Evolutionary conservation across 2,113 vertebrate genomes (phyloP), one percentile per base, ranked within the genome.

Genomic region (Dicerorhinus sumatrensis): DNA sequence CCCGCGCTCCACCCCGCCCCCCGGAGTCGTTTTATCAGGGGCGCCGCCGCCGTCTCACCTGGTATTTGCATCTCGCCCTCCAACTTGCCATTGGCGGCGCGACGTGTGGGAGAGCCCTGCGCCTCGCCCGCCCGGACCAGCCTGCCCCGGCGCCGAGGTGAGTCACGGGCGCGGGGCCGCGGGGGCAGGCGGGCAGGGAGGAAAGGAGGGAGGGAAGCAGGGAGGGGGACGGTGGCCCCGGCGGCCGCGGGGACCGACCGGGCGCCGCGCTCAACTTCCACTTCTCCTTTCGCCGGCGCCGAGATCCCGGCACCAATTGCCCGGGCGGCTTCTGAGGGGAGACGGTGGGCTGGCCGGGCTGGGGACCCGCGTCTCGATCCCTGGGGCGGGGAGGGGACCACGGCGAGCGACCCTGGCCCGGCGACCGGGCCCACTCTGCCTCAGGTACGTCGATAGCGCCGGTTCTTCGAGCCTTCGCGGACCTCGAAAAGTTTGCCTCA

Each of bases 251-350:
- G 95, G 77, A 96, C 97, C 4, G 94, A 89, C 92, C 73, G 2
- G 94, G 96, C 69, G 83, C 97, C 63, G 69, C 42, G 96, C 95
- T 96, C 90, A 62, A 96, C 97, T 97, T 97, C 98, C 98, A 97
- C 98, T 98, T 98, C 98, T 98, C 92, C 96, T 97, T 98, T 97
- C 83, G 89, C 94, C 72, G 85, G 96, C 97, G 96, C 97, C 76
- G 48, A 88, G 23, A 39, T 91, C 65, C 73, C 31, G 94, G 97
- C 95, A 81, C 96, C 96, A 51, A 70, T 95, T 6, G 70, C 84
- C 51, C 8, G 63, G 93, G 81, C 36, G 60, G 91, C 85, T 97
- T 91, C 91, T 13, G 21, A 77, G 56, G 80, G 82, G 94, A 93
- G 85, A 67, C 84, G 60, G 87, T 76, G 84, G 91, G 72, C 88